Evolutionary conservation across 2,888 invertebrate genomes (phyloP), one percentile per base, ranked within the genome.

Genomic region (Pterobdella sp.): DNA sequence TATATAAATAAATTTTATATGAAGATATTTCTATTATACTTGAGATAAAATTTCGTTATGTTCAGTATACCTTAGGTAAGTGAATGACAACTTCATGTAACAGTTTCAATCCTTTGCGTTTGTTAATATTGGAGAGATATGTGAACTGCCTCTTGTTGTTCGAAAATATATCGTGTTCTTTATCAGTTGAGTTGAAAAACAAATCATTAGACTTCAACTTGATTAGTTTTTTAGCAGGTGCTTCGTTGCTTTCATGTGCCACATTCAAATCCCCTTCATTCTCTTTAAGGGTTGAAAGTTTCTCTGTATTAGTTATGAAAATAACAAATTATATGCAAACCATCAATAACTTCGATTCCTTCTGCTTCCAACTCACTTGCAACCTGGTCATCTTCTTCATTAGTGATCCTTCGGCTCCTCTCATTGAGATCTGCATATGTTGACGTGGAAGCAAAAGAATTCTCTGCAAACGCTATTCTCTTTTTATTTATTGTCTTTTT

Each of bases 341-440:
- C 60, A 26, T 56, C 60, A 56, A 56, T 22, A n/a, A 56, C n/a
- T 4, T 22, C 60, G n/a, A n/a, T n/a, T 66, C 32, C 36, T 31
- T 35, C 36, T 2, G 7, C 66, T 2, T 66, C 66, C 66, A 31
- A 66, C 36, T 3, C 2, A 31, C 14, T 63, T 75, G 81, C 81
- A 79, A 81, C 81, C 4, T 81, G 81, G 49, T 82, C 74, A 71
- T 76, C 78, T n/a, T 81, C 77, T 1, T 82, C 76, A 37, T 81
- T 76, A 73, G 82, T 81, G 2, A 78, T 71, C 42, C 81, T 74
- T 35, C 81, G 70, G 0, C 77, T 72, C 7, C 75, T 74, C 4
- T 78, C 73, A 26, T 56, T 68, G 63, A 68, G 36, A 1, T 36
- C 72, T 26, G 36, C 36, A 31, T 26, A 37, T 14, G 31, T 37